Conservation (phyloP, 2,113 vertebrate species). For the Ochotona princeps region DNA sequence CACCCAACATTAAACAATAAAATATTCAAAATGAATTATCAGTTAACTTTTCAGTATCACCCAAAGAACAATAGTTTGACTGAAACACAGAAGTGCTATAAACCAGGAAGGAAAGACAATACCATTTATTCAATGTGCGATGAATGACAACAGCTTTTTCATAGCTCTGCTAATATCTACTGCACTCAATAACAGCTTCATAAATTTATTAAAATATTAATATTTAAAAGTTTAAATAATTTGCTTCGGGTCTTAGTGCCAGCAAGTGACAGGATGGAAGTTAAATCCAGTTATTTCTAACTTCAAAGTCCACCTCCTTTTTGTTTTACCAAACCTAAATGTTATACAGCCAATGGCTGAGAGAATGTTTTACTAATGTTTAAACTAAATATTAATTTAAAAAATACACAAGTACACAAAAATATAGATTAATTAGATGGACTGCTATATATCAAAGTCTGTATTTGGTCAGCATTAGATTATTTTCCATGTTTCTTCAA, state of each 20-base stretch:
- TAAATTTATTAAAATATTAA: neutral
- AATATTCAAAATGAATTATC: neutral
- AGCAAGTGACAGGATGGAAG: neutral
- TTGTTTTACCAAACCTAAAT: neutral
- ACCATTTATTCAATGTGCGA: neutral
- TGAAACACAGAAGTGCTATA: neutral
- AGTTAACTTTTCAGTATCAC: neutral
- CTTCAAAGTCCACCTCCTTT: neutral
- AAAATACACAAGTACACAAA: neutral
- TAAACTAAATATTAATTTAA: conserved; percentile 3
- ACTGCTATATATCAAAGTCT: neutral
- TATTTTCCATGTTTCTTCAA: neutral
- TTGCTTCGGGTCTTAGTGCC: neutral
- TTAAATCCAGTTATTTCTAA: conserved; percentile 9
- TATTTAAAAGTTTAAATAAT: neutral
- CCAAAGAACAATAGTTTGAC: neutral
- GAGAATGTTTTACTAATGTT: neutral
- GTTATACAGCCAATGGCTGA: neutral
- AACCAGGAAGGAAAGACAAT: neutral
- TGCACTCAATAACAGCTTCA: neutral
- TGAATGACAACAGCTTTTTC: neutral
- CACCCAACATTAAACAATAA: neutral
- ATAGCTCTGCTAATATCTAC: neutral
- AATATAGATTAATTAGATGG: neutral
- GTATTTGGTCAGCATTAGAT: neutral